Conservation (phyloP, 2,113 vertebrate genomes). For the Grammomys surdaster region DNA sequence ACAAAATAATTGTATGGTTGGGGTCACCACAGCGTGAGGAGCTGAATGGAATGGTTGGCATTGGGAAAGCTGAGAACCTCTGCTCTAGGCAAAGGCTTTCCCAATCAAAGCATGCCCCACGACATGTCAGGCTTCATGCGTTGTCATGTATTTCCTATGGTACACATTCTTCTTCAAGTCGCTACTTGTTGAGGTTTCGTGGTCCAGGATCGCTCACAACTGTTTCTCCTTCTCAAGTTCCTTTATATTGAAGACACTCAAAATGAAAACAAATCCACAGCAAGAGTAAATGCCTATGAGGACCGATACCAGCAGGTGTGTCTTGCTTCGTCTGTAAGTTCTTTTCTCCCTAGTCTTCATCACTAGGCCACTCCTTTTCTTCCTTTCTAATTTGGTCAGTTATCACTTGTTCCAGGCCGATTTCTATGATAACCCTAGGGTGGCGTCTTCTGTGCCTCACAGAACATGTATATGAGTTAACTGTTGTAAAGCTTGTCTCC, state of each 20-base stretch:
- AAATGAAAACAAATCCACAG: background rate
- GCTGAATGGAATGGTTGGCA: background rate
- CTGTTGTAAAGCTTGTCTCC: background rate
- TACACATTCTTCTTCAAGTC: background rate
- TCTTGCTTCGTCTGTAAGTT: fast-evolving
- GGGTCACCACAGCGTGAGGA: background rate
- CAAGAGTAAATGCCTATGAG: background rate
- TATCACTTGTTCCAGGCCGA: background rate
- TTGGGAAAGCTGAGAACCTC: background rate
- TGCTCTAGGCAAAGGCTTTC: background rate
- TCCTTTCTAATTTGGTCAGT: background rate
- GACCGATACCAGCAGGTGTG: background rate
- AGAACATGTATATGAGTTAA: background rate
- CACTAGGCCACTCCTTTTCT: background rate
- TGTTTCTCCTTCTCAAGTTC: background rate
- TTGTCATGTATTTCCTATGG: background rate
- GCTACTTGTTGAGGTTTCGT: background rate
- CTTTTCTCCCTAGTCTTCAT: background rate
- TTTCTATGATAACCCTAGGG: background rate
- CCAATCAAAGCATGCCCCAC: background rate
- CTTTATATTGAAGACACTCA: background rate
- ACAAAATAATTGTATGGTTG: background rate
- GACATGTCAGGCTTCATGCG: background rate
- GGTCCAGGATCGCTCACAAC: background rate
- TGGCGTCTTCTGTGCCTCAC: background rate